phyloP scores from a whole-genome alignment of 2,113 vertebrate genomes.

The Odontophorus gujanensis region DNA sequence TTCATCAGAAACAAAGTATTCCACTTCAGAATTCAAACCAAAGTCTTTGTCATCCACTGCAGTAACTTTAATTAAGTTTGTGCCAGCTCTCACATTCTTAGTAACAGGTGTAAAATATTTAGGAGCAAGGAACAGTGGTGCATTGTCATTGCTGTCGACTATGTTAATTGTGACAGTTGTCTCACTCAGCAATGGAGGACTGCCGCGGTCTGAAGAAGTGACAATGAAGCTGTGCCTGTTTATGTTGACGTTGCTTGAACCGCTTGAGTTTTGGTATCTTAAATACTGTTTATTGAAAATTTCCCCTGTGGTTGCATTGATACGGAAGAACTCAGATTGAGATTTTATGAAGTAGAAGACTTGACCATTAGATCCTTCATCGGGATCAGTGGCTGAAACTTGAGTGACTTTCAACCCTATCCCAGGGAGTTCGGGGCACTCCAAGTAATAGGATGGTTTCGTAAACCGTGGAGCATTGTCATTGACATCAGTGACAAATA shows the following conservation, averaged over 20 bases:
- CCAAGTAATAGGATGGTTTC: slow-evolving; percentile 92
- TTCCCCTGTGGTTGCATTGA: slow-evolving; percentile 91
- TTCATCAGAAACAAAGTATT: slow-evolving; percentile 86
- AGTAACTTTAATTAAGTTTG: slow-evolving; percentile 86
- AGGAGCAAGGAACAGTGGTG: slow-evolving; percentile 83
- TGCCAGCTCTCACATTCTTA: slow-evolving; percentile 91
- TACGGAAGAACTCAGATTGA: slow-evolving; percentile 94
- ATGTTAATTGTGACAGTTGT: slow-evolving; percentile 93
- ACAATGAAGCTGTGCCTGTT: slow-evolving; percentile 97
- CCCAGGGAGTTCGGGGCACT: slow-evolving; percentile 91
- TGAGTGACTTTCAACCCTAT: slow-evolving; percentile 87
- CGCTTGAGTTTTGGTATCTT: slow-evolving; percentile 89
- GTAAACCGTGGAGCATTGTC: slow-evolving; percentile 93
- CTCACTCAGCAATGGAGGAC: slow-evolving; percentile 89
- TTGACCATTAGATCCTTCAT: slow-evolving; percentile 90
- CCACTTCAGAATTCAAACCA: slow-evolving; percentile 93
- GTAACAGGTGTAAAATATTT: slow-evolving; percentile 94
- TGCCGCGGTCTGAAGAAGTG: slow-evolving; percentile 91
- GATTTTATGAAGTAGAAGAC: slow-evolving; percentile 96
- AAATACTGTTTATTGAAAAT: slow-evolving; percentile 94
- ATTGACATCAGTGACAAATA: slow-evolving; percentile 94
- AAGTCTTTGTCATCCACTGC: slow-evolving; percentile 93
- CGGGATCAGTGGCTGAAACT: slow-evolving; percentile 90
- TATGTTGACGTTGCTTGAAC: slow-evolving; percentile 85
- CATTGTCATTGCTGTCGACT: slow-evolving; percentile 95